Conservation (phyloP, 2,888 invertebrate genomes). For the Arrhopalites spinosus region DNA sequence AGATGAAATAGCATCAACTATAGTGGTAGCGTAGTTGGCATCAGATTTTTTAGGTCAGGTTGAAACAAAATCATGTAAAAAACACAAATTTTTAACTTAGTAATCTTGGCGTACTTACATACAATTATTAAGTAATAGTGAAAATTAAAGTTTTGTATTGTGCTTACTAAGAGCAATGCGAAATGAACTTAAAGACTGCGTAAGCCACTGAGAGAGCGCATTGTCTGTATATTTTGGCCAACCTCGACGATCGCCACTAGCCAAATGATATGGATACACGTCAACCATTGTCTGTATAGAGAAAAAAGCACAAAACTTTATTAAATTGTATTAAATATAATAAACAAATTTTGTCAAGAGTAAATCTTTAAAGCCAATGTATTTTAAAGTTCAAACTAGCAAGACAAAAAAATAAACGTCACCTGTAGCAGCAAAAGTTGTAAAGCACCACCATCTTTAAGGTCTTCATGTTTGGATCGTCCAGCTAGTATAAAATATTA, state of each 20-base stretch:
- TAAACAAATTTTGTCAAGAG: not conserved
- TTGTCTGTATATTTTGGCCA: constrained; percentile 86
- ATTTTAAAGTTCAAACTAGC: too few relatives aligned
- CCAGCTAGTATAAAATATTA: constrained; percentile 66
- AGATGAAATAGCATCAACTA: constrained; percentile 66
- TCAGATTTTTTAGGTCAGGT: too few relatives aligned
- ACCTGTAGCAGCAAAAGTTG: constrained; percentile 82
- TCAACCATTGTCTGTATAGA: constrained; percentile 73
- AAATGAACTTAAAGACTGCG: constrained; percentile 80
- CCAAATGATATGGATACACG: constrained; percentile 95
- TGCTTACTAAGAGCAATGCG: constrained; percentile 75
- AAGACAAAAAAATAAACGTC: not conserved
- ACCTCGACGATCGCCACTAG: constrained; percentile 82
- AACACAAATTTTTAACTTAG: too few relatives aligned
- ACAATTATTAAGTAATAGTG: too few relatives aligned
- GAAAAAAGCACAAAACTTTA: not conserved
- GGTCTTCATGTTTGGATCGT: constrained; percentile 79
- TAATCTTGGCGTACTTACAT: too few relatives aligned
- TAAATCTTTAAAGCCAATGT: not conserved
- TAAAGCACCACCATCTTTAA: constrained; percentile 88
- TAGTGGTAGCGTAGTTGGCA: too few relatives aligned
- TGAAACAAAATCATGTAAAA: too few relatives aligned
- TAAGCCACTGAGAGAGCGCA: constrained; percentile 84
- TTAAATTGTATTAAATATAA: not conserved
- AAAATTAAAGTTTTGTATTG: too few relatives aligned